A percentile compares a stretch with the other conserved stretches of the same genome.
Evolutionary conservation across 2,888 invertebrate species (phyloP).

Genomic region (Limnephilus rhombicus): DNA sequence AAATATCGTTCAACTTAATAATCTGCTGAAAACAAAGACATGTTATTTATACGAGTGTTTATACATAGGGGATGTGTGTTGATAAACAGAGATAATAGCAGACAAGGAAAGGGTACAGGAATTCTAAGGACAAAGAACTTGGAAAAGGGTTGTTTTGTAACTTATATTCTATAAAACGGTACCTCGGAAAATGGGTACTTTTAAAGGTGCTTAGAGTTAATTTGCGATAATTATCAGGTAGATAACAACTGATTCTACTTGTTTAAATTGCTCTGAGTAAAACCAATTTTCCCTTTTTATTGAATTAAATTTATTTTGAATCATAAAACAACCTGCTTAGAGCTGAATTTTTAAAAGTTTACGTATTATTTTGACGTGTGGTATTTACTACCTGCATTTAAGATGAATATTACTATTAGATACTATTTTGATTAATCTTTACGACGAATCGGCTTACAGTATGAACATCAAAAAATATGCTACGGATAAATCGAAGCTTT

Average conservation of each 20-base stretch:
- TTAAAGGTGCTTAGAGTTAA: background rate
- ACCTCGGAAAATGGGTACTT: background rate
- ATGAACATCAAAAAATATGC: no score
- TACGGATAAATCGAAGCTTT: no score
- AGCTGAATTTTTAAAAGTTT: background rate
- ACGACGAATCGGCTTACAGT: no score
- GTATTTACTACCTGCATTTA: no score
- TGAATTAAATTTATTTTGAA: background rate
- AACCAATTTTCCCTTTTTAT: background rate
- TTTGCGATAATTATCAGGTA: background rate
- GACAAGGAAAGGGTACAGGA: background rate
- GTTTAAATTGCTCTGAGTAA: background rate
- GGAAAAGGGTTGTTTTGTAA: background rate
- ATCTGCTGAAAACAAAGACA: background rate
- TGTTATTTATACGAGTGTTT: background rate
- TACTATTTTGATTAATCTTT: no score
- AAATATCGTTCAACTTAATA: background rate
- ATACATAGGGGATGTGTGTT: background rate
- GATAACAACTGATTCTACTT: background rate
- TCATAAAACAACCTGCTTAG: background rate
- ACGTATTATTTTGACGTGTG: background rate
- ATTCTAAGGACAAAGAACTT: background rate
- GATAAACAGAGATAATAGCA: background rate
- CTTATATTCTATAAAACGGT: background rate
- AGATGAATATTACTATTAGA: no score